A percentile compares a stretch with the other conserved stretches of the same genome.
Evolutionary conservation across 2,797 vertebrate species (phyloP).

Genomic region (Enteromius argenteus): DNA sequence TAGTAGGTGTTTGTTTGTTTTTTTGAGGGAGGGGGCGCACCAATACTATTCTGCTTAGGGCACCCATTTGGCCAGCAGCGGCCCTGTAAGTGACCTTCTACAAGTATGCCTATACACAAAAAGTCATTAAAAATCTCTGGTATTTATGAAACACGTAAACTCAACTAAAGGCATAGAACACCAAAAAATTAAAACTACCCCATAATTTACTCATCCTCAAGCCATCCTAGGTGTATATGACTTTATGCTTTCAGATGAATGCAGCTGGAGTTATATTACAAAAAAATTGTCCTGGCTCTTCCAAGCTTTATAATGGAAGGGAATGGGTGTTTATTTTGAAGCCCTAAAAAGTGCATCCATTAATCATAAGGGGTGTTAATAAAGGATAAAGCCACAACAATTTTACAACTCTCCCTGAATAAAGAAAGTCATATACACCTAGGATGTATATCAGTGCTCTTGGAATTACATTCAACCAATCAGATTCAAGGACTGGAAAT

Average conservation of each 20-base stretch:
- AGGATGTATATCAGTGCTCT: not conserved
- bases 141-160: not conserved
- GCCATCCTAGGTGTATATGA: not conserved
- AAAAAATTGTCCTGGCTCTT: not conserved
- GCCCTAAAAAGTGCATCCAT: too few species aligned
- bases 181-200: not conserved
- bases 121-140: not conserved
- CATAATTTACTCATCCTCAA: not conserved
- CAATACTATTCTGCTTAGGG: too few species aligned
- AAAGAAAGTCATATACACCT: not conserved
- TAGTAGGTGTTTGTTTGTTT: too few species aligned
- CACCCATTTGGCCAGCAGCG: too few species aligned
- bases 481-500: not conserved
- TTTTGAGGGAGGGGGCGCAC: too few species aligned
- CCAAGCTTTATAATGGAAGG: not conserved
- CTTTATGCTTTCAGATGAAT: not conserved
- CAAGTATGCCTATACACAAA: not conserved
- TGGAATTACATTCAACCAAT: not conserved
- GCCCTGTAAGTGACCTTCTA: slow-evolving; percentile 49
- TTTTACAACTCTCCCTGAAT: not conserved
- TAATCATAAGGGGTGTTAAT: not conserved
- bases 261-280: not conserved
- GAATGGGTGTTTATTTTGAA: too few species aligned
- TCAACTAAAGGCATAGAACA: not conserved
- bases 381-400: not conserved